A percentile compares a stretch with the other conserved stretches of the same genome.
Conservation (phyloP, 1,140 invertebrate genomes). For the Zaprionus ornatus region DNA sequence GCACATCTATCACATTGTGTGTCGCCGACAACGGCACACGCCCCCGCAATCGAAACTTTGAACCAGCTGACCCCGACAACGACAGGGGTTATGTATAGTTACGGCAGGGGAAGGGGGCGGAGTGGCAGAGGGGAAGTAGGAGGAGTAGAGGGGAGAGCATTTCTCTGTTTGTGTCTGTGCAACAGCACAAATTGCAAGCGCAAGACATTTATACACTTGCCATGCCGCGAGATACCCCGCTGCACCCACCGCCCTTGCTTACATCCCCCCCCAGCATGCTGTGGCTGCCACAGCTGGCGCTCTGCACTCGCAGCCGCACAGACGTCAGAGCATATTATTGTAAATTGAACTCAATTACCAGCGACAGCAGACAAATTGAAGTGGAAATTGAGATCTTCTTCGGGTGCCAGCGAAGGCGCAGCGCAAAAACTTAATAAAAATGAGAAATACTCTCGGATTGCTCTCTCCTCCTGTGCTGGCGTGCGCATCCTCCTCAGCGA, state of each 20-base stretch:
- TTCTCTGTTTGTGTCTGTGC: slow-evolving; percentile 11
- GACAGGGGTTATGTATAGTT: slow-evolving; percentile 27
- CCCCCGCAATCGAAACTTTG: slow-evolving; percentile 64
- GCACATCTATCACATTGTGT: slow-evolving; percentile 21
- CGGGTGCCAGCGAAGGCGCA: slow-evolving; percentile 35
- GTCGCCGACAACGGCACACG: slow-evolving; percentile 29
- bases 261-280: not conserved
- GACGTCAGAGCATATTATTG: slow-evolving; percentile 82
- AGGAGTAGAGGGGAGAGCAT: not conserved
- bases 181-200: slow-evolving; percentile 74
- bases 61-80: slow-evolving; percentile 57
- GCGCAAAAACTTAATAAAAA: slow-evolving; percentile 66
- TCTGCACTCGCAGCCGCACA: slow-evolving; percentile 57
- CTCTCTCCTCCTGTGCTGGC: not conserved
- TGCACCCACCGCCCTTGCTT: not conserved
- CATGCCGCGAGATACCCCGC: slow-evolving; percentile 16
- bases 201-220: slow-evolving; percentile 72
- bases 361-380: slow-evolving; percentile 83
- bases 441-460: slow-evolving; percentile 57
- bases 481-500: slow-evolving; percentile 1
- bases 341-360: slow-evolving; percentile 84
- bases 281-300: slow-evolving; percentile 44
- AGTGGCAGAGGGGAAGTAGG: too few species aligned
- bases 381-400: slow-evolving; percentile 83
- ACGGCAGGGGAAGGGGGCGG: not conserved